phyloP scores from a whole-genome alignment of 2,113 vertebrate genomes.

The Gobiocypris rarus region DNA sequence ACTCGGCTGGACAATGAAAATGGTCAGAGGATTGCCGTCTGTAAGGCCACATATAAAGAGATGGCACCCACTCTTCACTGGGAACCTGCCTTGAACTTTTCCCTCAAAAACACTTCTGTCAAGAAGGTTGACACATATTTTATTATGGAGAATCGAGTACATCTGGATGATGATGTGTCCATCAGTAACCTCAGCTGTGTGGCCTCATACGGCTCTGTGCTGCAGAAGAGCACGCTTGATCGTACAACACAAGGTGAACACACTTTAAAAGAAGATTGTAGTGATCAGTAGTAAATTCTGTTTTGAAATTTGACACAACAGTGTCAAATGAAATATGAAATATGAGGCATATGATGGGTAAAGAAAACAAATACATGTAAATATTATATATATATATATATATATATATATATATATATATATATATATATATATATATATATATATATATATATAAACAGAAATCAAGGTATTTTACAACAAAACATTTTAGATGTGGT shows the following conservation, averaged over 20 bases:
- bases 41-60: constrained; percentile 65
- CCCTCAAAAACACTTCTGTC: fast-evolving
- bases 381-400: too few species aligned
- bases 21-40: constrained; percentile 62
- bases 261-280: background rate
- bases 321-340: background rate
- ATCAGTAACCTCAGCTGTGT: constrained; percentile 61
- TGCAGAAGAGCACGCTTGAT: background rate
- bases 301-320: background rate
- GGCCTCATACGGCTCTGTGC: constrained; percentile 42
- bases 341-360: background rate
- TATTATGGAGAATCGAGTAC: constrained; percentile 61
- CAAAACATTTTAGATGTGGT: background rate
- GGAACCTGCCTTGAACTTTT: constrained; percentile 40
- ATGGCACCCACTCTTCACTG: constrained; percentile 69
- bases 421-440: too few species aligned
- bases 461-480: background rate
- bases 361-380: background rate
- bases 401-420: too few species aligned
- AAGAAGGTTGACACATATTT: background rate
- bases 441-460: too few species aligned
- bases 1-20: constrained; percentile 29
- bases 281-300: background rate
- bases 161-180: constrained; percentile 34
- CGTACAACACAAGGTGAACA: background rate